These are phyloP conservation scores for Lontra canadensis DNA, from an alignment of 2,113 vertebrate genomes.

Conservation along the genomic window DNA sequence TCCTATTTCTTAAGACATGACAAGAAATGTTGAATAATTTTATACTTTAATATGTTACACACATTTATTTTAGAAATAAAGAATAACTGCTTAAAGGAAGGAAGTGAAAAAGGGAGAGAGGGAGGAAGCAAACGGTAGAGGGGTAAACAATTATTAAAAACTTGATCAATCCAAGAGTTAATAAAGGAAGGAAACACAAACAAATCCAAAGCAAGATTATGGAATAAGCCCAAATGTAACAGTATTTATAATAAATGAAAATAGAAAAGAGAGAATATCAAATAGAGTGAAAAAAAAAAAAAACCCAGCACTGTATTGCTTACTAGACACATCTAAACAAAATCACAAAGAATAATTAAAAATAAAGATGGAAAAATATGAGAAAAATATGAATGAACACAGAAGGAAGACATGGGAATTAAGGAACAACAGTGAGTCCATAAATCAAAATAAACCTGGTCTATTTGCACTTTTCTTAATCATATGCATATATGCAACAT, in stretches of 20 bases:
- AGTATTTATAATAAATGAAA: background rate
- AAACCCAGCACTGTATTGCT: background rate
- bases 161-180: background rate
- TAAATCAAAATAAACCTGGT: conserved; percentile 32
- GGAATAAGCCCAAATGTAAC: background rate
- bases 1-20: background rate
- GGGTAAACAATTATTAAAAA: background rate
- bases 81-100: background rate
- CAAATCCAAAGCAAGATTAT: background rate
- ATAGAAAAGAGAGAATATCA: background rate
- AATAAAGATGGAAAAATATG: background rate
- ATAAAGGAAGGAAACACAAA: background rate
- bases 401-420: conserved; percentile 16
- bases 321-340: background rate
- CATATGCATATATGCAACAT: background rate
- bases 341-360: background rate
- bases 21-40: conserved; percentile 7
- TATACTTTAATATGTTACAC: background rate
- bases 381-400: background rate
- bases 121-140: background rate
- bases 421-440: background rate
- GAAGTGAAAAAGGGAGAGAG: background rate
- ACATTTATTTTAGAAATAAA: background rate
- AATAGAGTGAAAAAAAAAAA: background rate
- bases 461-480: background rate